Evolutionary conservation across 2,888 invertebrate species (phyloP).

Genomic region (Panorpa germanica): DNA sequence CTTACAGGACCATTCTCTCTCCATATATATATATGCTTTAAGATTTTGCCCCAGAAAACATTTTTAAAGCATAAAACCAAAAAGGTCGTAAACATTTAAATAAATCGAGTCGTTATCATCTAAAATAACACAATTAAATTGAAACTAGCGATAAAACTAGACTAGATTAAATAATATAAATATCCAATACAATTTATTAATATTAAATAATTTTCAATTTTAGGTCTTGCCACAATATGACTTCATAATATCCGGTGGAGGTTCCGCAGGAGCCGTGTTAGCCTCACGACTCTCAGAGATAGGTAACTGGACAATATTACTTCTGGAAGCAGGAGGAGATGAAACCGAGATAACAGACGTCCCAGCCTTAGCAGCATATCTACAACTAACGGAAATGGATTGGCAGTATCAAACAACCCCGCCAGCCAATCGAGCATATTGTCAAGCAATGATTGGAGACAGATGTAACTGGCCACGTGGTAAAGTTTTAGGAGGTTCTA

Average conservation of each 20-base stretch:
- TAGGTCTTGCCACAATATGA: slow-evolving; percentile 66
- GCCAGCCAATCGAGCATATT: slow-evolving; percentile 56
- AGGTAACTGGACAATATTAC: slow-evolving; percentile 61
- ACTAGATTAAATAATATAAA: no score
- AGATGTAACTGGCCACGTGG: slow-evolving; percentile 86
- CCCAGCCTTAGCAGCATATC: slow-evolving; percentile 66
- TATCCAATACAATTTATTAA: no score
- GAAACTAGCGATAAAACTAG: no score
- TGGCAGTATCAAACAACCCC: slow-evolving; percentile 86
- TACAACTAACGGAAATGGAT: slow-evolving; percentile 71
- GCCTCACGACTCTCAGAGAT: slow-evolving; percentile 69
- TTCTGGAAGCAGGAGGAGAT: slow-evolving; percentile 74
- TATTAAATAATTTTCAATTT: slow-evolving; percentile 13
- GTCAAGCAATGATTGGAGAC: slow-evolving; percentile 72
- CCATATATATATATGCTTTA: no score
- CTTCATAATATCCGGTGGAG: slow-evolving; percentile 73
- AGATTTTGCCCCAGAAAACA: no score
- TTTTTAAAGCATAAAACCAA: no score
- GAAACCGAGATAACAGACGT: slow-evolving; percentile 80
- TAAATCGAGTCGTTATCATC: no score
- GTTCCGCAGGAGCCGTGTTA: slow-evolving; percentile 77
- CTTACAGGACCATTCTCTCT: no score
- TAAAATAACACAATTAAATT: no score
- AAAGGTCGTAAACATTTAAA: no score
- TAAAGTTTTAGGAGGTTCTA: slow-evolving; percentile 74